Evolutionary conservation across 2,888 invertebrate genomes (phyloP), one percentile per base, ranked within the genome.

Genomic region (Chalcosyrphus nemorum): DNA sequence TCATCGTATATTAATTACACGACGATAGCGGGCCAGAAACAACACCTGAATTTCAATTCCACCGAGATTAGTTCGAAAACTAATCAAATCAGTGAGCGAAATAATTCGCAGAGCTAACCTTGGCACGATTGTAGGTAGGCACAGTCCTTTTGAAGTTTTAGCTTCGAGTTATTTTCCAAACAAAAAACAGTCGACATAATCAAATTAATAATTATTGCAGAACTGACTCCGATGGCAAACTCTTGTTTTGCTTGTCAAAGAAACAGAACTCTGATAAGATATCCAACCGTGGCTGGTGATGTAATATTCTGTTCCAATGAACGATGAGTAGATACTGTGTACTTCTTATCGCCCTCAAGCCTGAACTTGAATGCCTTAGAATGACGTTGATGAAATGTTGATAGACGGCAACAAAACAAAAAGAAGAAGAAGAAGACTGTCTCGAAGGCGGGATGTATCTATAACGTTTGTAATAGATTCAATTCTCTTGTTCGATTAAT

Each of bases 401-500:
- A 2, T 19, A 27, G 9, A 1, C 4, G 17, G 1, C 2, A 11
- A 50, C 4, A 35, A 47, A 45, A 4, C 7, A 32, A 11, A 47
- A 13, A 29, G 27, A 21, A n/a, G 19, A 45, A 32, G 13, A 19
- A 17, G 21, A 21, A 21, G n/a, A 52, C 0, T 21, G 2, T 52
- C 50, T 13, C 17, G 15, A 2, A 13, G 19, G 54, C 4, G 35
- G 21, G 17, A 15, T 50, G 47, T 50, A 47, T 63, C 35, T 45
- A 38, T 13, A 32, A 27, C 52, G 15, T 38, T 38, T 24, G 38
- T 24, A 52, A 50, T 21, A 75, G 68, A 81, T 81, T 68, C 61
- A 47, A 17, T 47, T 74, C 52, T 47, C 66, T 59, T 72, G 65
- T 59, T 78, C 27, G 17, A 19, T 32, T 70, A 47, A 81, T 81